phyloP scores from a whole-genome alignment of 53 echinoderm and acorn worm genomes.

The Mesocentrotus franciscanus region DNA sequence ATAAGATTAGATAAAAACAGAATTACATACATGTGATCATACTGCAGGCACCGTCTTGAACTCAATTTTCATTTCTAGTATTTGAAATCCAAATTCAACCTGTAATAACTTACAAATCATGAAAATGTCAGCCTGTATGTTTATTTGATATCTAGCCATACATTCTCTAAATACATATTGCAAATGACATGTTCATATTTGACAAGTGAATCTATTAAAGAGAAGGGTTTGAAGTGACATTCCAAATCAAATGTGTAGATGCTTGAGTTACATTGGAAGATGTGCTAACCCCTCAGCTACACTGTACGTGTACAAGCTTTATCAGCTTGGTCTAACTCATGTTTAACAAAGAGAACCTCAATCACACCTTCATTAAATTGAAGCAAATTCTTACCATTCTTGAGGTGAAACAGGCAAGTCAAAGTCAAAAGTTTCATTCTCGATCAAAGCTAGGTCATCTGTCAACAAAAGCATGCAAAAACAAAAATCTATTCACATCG shows the following conservation, averaged over 20 bases:
- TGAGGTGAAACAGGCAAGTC: slow-evolving; percentile 91
- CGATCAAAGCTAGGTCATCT: slow-evolving; percentile 81
- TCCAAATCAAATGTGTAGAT: background rate
- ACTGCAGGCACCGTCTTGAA: background rate
- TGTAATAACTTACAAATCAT: background rate
- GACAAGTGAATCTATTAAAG: background rate
- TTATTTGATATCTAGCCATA: background rate
- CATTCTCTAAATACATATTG: no score
- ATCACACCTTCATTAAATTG: background rate
- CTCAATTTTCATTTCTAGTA: background rate
- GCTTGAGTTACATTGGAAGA: background rate
- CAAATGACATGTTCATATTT: background rate
- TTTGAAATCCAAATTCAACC: background rate
- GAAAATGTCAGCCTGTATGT: background rate
- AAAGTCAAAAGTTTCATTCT: slow-evolving; percentile 95
- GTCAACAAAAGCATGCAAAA: slow-evolving; percentile 1
- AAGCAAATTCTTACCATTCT: slow-evolving; percentile 49
- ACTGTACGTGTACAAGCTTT: no score
- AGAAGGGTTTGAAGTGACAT: background rate
- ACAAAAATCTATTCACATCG: background rate
- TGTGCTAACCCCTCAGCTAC: no score
- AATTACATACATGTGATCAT: background rate
- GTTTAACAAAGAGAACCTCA: background rate
- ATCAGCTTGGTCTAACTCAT: background rate
- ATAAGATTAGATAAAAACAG: background rate